Evolutionary conservation across 2,113 vertebrate species (phyloP), one percentile per base, ranked within the genome.

Genomic region (Carassius gibelio): DNA sequence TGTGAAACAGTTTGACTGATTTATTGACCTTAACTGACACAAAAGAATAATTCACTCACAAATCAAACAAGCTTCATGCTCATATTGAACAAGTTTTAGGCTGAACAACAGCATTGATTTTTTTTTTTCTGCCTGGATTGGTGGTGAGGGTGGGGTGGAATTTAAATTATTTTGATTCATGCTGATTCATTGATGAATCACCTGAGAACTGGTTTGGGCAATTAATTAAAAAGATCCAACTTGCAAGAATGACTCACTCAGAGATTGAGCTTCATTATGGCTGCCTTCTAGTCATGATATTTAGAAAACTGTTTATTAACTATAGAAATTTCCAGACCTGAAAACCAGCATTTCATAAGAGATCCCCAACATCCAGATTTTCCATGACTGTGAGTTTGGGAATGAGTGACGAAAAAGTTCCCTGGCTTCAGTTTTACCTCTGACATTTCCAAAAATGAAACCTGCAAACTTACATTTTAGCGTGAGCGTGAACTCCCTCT

Each of bases 331-430:
- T 15, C 13, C 11, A 75, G 19, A n/a, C 71, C 36, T 23, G 11
- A n/a, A 71, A 74, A 48, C 42, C 21, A 71, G 4, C 1, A 10
- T 71, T 42, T 42, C 68, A 42, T 75, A 75, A 50, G 15, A 48
- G 13, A 1, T 74, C 11, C 71, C 10, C 42, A 42, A 48, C 11
- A 8, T 75, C 6, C 72, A 75, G 42, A 6, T 50, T 26, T 50
- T 76, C 26, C 75, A 76, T 6, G 48, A 34, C 50, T 19, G 23
- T 4, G 23, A 52, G 23, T 69, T 55, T 34, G 10, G 26, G 8
- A 52, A 34, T 81, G 42, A 68, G 42, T 21, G 75, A 76, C 75
- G 34, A 76, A 38, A 84, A 76, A 75, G 71, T 50, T 74, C 11
- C 15, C 26, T 55, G 15, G 1, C 62, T 66, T 81, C 14, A 36